Evolutionary conservation across 2,797 vertebrate genomes (phyloP).

Genomic region (Helarctos malayanus): DNA sequence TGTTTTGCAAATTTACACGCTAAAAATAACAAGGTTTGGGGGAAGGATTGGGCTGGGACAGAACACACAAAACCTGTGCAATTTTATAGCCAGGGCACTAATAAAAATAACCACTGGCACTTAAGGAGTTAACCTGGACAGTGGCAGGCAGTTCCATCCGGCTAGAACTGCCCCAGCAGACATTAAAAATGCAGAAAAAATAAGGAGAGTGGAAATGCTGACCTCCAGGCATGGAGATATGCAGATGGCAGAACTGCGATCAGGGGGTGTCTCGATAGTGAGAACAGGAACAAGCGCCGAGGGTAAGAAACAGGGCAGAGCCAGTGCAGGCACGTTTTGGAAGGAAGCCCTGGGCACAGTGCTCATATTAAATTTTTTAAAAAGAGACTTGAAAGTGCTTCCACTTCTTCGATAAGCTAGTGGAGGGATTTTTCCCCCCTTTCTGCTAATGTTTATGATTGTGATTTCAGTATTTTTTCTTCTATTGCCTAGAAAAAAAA

Average conservation of each 20-base stretch:
- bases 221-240: background rate
- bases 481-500: background rate
- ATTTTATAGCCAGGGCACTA: background rate
- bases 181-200: background rate
- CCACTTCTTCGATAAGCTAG: background rate
- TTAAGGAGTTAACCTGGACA: background rate
- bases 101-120: background rate
- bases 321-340: rapidly evolving
- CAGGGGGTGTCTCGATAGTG: background rate
- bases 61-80: background rate
- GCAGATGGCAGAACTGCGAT: background rate
- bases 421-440: background rate
- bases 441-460: background rate
- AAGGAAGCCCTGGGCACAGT: background rate
- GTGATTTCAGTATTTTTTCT: background rate
- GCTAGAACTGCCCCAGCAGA: conserved; percentile 8
- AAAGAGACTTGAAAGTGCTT: background rate
- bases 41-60: background rate
- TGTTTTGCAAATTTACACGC: background rate
- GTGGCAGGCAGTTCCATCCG: background rate
- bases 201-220: background rate
- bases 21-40: background rate
- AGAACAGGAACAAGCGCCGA: too few relatives aligned
- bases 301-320: background rate
- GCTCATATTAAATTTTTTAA: background rate